Conservation (phyloP, 1,140 invertebrate genomes). For the Kradibia gibbosae region DNA sequence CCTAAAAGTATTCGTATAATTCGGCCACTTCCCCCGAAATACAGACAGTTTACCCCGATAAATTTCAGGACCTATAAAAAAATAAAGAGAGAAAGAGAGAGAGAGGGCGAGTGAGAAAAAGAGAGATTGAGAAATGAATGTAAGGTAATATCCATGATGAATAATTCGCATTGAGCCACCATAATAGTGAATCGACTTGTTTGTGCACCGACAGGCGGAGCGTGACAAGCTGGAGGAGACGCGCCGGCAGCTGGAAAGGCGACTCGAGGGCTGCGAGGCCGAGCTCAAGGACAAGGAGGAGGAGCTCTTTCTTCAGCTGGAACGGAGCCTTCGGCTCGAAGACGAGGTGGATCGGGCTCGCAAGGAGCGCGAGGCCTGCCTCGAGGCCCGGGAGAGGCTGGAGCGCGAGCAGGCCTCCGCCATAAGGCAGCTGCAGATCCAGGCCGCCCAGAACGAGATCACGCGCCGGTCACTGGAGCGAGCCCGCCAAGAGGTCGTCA, state of each 20-base stretch:
- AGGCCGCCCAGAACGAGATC: slow-evolving; percentile 75
- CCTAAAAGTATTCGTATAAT: no score
- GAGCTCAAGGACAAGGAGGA: slow-evolving; percentile 77
- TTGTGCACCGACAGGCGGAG: slow-evolving; percentile 71
- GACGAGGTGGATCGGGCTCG: slow-evolving; percentile 74
- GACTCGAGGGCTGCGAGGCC: slow-evolving; percentile 74
- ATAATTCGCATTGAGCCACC: no score
- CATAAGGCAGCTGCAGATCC: slow-evolving; percentile 72
- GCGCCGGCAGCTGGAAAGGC: slow-evolving; percentile 71
- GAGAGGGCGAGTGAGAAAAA: no score
- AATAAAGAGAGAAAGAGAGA: no score
- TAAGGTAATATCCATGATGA: no score
- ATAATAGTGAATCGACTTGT: no score
- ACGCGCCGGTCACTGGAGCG: slow-evolving; percentile 75
- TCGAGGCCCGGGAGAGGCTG: slow-evolving; percentile 59
- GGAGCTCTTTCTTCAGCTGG: slow-evolving; percentile 77
- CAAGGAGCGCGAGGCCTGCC: slow-evolving; percentile 61
- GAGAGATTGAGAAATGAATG: no score
- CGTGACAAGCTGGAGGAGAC: slow-evolving; percentile 73
- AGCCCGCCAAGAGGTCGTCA: slow-evolving; percentile 75
- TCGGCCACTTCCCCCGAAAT: no score
- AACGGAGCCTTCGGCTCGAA: slow-evolving; percentile 75
- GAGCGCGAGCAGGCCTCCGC: slow-evolving; percentile 61
- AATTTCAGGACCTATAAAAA: no score
- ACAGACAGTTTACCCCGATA: no score